These are phyloP conservation scores for Lamprologus tigripictilis DNA, from an alignment of 2,113 vertebrate genomes.

Conservation along the genomic window DNA sequence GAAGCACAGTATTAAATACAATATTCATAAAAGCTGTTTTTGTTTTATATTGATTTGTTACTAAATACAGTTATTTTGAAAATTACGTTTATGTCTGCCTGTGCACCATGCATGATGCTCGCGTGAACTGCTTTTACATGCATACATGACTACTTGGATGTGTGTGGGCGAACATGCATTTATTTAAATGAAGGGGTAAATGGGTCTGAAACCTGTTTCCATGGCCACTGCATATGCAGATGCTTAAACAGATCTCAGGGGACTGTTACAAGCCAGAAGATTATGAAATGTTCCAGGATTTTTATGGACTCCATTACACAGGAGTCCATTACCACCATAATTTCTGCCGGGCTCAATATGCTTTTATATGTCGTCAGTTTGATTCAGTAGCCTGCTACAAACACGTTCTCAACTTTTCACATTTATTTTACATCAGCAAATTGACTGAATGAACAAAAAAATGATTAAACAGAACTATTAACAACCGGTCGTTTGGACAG, in stretches of 20 bases:
- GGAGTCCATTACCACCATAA: background rate
- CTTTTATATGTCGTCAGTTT: background rate
- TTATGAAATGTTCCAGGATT: background rate
- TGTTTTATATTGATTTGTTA: background rate
- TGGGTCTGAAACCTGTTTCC: conserved; percentile 39
- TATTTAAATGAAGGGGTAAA: conserved; percentile 5
- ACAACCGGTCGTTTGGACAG: background rate
- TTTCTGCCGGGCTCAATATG: background rate
- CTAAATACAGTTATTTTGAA: background rate
- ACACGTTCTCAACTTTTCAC: background rate
- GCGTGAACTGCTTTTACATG: background rate
- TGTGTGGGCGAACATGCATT: background rate
- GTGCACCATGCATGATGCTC: background rate
- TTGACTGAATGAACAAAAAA: background rate
- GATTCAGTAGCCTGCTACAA: background rate
- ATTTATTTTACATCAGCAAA: background rate
- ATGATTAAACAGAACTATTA: background rate
- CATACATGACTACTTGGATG: background rate
- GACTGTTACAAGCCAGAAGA: background rate
- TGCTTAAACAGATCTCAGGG: conserved; percentile 4
- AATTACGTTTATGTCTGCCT: too few species aligned
- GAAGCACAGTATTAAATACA: background rate
- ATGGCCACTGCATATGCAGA: conserved; percentile 47
- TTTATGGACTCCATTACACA: background rate
- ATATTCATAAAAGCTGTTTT: background rate